Percentiles rank a stretch among this genome's conserved stretches.
Evolutionary conservation across 2,797 vertebrate genomes (phyloP).

Genomic region (Sebastes nivosus): DNA sequence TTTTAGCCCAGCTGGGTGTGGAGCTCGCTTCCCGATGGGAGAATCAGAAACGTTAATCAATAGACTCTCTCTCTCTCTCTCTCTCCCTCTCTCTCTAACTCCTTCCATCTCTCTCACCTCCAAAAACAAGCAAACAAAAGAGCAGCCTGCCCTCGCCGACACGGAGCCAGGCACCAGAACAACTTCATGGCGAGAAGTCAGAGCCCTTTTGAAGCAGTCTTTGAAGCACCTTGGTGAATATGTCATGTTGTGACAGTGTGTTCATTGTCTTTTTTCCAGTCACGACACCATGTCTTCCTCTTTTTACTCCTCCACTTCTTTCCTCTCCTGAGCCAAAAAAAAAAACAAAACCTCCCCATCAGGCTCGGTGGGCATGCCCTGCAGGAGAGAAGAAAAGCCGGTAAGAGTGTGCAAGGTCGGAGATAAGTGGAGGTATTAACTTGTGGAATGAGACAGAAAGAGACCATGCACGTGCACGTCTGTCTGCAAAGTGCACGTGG

Average conservation of each 20-base stretch:
- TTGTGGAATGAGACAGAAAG: constrained; percentile 51
- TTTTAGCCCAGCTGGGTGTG: constrained; percentile 58
- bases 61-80: constrained; percentile 24
- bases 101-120: constrained; percentile 3
- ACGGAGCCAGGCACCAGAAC: not conserved
- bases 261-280: constrained; percentile 18
- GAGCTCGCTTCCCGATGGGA: constrained; percentile 47
- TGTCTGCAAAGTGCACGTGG: not conserved
- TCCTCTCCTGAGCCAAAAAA: constrained; percentile 20
- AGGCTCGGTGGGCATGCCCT: constrained; percentile 11
- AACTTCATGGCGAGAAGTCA: constrained; percentile 7
- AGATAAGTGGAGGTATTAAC: constrained; percentile 67
- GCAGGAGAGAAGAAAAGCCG: constrained; percentile 33
- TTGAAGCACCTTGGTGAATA: constrained; percentile 22
- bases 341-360: not conserved
- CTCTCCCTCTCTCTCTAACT: not conserved
- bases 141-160: not conserved
- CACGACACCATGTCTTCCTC: not conserved
- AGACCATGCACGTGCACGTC: constrained; percentile 17
- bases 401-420: constrained; percentile 47
- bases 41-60: constrained; percentile 71
- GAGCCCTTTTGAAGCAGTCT: not conserved
- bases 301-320: not conserved
- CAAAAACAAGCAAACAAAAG: constrained; percentile 25
- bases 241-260: constrained; percentile 1